phyloP scores from a whole-genome alignment of 1,140 invertebrate genomes.

The Anoplophora glabripennis region DNA sequence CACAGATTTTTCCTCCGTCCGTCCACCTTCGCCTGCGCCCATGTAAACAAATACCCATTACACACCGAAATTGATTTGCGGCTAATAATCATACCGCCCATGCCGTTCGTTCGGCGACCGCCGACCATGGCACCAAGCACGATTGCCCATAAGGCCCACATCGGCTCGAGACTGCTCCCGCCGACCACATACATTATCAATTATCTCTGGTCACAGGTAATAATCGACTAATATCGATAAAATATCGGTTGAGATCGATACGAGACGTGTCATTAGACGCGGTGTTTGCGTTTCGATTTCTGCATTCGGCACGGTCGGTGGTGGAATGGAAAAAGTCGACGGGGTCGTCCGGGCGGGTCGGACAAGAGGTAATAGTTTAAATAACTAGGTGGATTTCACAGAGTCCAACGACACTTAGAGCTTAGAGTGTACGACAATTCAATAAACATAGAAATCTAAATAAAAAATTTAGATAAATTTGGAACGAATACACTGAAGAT shows the following conservation, averaged over 20 bases:
- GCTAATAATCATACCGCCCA: constrained; percentile 23
- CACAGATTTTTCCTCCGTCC: no score
- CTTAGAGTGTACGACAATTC: no score
- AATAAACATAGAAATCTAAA: no score
- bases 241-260: constrained; percentile 23
- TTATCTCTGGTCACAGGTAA: constrained; percentile 22
- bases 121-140: constrained; percentile 3
- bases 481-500: no score
- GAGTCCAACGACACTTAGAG: no score
- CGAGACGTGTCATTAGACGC: constrained; percentile 17
- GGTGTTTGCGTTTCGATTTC: constrained; percentile 15
- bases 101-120: constrained; percentile 6
- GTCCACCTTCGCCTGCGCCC: not conserved
- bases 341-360: no score
- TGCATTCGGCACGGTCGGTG: constrained; percentile 6
- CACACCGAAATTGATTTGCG: constrained; percentile 21
- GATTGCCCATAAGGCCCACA: constrained; percentile 7
- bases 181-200: constrained; percentile 19
- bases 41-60: constrained; percentile 24
- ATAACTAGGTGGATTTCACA: no score
- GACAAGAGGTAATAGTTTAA: no score
- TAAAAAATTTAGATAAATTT: no score
- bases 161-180: constrained; percentile 4
- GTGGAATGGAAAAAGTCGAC: constrained; percentile 4
- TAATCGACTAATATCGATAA: constrained; percentile 26